Evolutionary conservation across 1,140 invertebrate species (phyloP), one percentile per base, ranked within the genome.

Genomic region (Neocloeon triangulifer): DNA sequence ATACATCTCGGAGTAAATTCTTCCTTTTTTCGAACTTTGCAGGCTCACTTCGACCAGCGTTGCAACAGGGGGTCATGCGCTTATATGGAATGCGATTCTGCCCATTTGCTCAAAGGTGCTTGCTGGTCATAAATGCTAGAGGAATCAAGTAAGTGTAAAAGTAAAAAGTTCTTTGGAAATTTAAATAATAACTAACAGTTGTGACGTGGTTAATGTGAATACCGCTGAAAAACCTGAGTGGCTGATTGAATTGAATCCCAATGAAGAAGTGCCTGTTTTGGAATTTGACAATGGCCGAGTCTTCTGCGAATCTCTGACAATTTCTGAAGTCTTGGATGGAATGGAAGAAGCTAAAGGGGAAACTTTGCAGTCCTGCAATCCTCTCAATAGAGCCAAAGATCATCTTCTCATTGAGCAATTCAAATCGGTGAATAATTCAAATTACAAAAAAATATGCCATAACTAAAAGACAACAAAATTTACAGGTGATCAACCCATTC

Each of bases 21-120:
- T n/a, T n/a, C n/a, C n/a, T n/a, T n/a, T n/a, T n/a, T n/a, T n/a
- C n/a, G n/a, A n/a, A n/a, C n/a, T n/a, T n/a, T n/a, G n/a, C n/a
- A n/a, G 49, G 71, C 23, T 64, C 66, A 2, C 40, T 48, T 2
- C 61, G 62, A 4, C 75, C 76, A 0, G 58, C 69, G 2, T 37
- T 65, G 1, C 47, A 58, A 17, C 50, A 56, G 37, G 78, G 70
- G 4, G 73, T 71, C 46, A 43, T 85, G 23, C 64, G 82, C 1
- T 49, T 89, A 1, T 91, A 86, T 48, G 80, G 70, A 30, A 92
- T 78, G 79, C 60, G 79, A 38, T 89, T 77, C 50, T 92, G 85
- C 49, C 86, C 86, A 0, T 94, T 71, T 47, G 80, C 81, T 1
- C 76, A 91, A 45, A 62, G 86, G 35, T 67, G 77, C 14, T 62